A percentile compares a stretch with the other conserved stretches of the same genome.
Evolutionary conservation across 2,888 invertebrate genomes (phyloP).

Genomic region (Callyntrura guangdongensis): DNA sequence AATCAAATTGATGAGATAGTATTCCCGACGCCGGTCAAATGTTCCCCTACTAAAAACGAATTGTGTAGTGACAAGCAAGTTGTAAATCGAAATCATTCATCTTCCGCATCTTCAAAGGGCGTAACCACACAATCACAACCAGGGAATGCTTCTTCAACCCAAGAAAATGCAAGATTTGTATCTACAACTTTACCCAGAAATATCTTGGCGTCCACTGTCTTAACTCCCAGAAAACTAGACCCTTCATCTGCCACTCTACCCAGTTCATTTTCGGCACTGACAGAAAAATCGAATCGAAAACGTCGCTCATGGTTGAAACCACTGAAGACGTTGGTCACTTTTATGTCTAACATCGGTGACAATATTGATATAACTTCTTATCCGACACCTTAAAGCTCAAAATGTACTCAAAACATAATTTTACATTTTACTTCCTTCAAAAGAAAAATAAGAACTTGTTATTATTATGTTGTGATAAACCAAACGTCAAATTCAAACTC

Average conservation of each 20-base stretch:
- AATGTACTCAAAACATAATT: neutral
- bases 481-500: no score
- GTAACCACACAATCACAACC: no score
- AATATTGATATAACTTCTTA: constrained; percentile 66
- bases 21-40: no score
- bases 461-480: neutral
- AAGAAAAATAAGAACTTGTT: neutral
- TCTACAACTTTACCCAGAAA: constrained; percentile 2
- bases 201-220: neutral
- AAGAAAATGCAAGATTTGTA: no score
- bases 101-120: no score
- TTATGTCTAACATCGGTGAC: constrained; percentile 62
- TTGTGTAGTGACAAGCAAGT: no score
- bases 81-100: no score
- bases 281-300: neutral
- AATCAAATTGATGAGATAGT: no score
- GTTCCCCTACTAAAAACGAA: no score
- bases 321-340: constrained; percentile 52
- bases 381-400: constrained; percentile 3
- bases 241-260: constrained; percentile 3
- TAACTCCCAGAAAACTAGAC: neutral
- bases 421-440: neutral
- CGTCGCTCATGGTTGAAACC: constrained; percentile 26
- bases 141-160: no score
- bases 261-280: neutral